These are phyloP conservation scores for Gymnorhina tibicen DNA, from an alignment of 2,113 vertebrate genomes.

Conservation along the genomic window DNA sequence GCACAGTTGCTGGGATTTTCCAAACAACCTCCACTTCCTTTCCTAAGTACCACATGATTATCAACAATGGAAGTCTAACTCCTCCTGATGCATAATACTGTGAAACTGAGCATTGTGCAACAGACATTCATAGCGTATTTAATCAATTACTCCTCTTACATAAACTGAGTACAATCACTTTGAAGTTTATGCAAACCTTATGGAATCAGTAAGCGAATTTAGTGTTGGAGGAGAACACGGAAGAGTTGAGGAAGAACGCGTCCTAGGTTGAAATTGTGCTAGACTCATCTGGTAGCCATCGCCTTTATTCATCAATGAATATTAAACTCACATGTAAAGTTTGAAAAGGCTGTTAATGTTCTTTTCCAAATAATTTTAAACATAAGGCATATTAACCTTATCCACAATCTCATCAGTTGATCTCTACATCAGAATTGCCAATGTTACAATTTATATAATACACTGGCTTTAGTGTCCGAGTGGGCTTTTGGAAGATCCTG, in stretches of 20 bases:
- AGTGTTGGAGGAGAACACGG: background rate
- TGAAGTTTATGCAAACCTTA: background rate
- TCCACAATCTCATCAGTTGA: background rate
- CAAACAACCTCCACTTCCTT: background rate
- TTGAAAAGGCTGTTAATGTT: background rate
- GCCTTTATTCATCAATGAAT: background rate
- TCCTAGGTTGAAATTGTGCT: background rate
- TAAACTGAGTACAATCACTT: background rate
- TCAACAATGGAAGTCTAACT: background rate
- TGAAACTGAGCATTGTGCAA: conserved; percentile 9
- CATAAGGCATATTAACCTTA: background rate
- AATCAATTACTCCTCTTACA: background rate
- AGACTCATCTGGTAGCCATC: background rate
- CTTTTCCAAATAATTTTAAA: background rate
- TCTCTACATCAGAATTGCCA: background rate
- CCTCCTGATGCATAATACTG: background rate
- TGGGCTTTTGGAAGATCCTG: background rate
- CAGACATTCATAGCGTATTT: background rate
- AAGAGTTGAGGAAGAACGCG: background rate
- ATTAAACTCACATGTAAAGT: background rate
- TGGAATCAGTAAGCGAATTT: background rate
- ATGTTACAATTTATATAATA: background rate
- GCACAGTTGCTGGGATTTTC: background rate
- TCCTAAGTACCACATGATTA: background rate
- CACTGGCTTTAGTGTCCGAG: background rate